Conservation (phyloP, 2,797 vertebrate genomes). For the Mormyrus hasselquistii region DNA sequence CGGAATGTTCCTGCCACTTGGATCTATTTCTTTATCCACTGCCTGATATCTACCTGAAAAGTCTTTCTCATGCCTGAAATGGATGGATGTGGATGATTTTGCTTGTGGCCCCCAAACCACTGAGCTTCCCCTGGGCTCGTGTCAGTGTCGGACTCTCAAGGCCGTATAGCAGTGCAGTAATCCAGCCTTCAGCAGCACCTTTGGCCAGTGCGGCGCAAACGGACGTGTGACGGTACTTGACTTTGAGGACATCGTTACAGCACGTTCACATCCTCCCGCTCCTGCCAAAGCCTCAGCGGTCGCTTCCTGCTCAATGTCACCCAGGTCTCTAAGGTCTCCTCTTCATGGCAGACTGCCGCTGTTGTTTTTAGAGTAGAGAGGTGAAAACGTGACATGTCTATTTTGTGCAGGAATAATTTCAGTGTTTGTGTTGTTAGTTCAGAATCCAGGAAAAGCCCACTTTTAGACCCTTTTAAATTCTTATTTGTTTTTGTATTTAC, state of each 20-base stretch:
- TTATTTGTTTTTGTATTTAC: background rate
- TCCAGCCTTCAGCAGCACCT: background rate
- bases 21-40: background rate
- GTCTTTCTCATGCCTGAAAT: background rate
- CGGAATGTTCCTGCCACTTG: background rate
- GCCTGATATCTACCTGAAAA: background rate
- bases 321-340: background rate
- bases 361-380: background rate
- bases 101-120: background rate
- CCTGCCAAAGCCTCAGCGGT: slow-evolving; percentile 4
- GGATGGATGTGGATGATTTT: background rate
- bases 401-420: background rate
- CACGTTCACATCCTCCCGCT: background rate
- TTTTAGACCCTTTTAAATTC: background rate
- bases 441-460: background rate
- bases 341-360: background rate
- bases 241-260: background rate
- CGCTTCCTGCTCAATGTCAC: background rate
- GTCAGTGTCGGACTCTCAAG: background rate
- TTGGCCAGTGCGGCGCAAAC: background rate
- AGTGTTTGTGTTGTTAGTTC: background rate
- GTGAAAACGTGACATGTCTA: background rate
- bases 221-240: background rate
- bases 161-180: background rate
- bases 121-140: background rate